Percentiles rank a stretch among this genome's conserved stretches.
phyloP scores from a whole-genome alignment of 2,888 invertebrate genomes.

The Cephus sareptanus region DNA sequence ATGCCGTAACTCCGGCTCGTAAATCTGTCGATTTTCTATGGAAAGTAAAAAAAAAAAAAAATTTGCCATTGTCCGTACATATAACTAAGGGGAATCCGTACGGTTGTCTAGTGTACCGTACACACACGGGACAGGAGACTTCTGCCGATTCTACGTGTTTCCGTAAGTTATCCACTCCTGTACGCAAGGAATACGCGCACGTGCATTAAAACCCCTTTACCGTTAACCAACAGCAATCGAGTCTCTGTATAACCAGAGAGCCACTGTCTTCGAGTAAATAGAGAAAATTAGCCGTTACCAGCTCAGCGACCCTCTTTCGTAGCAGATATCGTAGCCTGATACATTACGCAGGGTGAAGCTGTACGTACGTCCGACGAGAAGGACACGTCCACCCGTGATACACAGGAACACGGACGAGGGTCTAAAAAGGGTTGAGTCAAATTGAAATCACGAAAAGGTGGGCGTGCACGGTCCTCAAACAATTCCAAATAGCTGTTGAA shows the following conservation, averaged over 20 bases:
- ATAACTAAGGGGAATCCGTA: neutral
- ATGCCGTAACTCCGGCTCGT: neutral
- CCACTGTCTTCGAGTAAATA: neutral
- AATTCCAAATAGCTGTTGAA: conserved; percentile 11
- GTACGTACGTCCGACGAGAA: neutral
- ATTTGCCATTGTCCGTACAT: neutral
- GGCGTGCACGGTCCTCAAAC: conserved; percentile 39
- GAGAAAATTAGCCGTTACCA: neutral
- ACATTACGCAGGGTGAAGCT: neutral
- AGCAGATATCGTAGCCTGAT: neutral
- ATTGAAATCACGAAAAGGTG: conserved; percentile 61
- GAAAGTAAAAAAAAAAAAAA: neutral
- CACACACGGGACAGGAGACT: neutral
- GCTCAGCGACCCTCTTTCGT: neutral
- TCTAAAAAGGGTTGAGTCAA: conserved; percentile 42
- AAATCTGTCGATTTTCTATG: neutral
- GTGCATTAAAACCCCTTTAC: neutral
- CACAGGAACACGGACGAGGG: neutral
- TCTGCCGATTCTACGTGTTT: neutral
- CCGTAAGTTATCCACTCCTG: neutral
- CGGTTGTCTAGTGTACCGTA: neutral
- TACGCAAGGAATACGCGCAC: neutral
- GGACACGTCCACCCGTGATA: neutral
- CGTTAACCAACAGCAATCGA: neutral
- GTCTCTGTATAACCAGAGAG: neutral